Evolutionary conservation across 2,797 vertebrate species (phyloP), one percentile per base, ranked within the genome.

Genomic region (Threskiornis aethiopicus): DNA sequence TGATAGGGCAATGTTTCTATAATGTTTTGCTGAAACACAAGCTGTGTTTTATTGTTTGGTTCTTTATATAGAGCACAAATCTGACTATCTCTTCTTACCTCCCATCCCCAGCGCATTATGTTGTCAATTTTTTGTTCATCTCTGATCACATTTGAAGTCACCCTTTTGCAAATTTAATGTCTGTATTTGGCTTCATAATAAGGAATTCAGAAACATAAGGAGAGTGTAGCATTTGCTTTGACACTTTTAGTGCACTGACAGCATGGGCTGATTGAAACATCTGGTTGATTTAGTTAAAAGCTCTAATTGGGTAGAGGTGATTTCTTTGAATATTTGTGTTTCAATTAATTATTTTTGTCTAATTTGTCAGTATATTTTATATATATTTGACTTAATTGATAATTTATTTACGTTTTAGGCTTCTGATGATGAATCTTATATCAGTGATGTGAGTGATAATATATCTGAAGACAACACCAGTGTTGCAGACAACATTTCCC

Each of bases 401-500:
- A 42, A 65, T 82, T 89, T 86, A 39, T 93, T 92, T 90, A 62
- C 75, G 15, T 94, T 97, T 69, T 97, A 99, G 99, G 99, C 99
- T 97, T 99, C 99, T 95, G 99, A 99, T 96, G 99, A 99, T 97
- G 99, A 99, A 98, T 99, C 99, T 96, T 99, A 99, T 87, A 99
- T 99, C 98, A 99, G 99, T 83, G 99, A 99, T 97, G 99, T 99
- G 98, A 99, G 99, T 91, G 99, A 99, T 98, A 99, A 99, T 96
- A 99, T 99, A 98, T 99, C 99, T 35, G 99, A 99, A 98, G 99
- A 99, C 98, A 99, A 99, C 96, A 99, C 99, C 98, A 99, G 99
- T 67, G 99, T 99, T 94, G 99, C 99, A 54, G 99, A 99, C 98
- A 99, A 99, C 93, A 98, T 99, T 98, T 99, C 99, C 98, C 98